Evolutionary conservation across 2,888 invertebrate species (phyloP).

Genomic region (Anticlea derivata): DNA sequence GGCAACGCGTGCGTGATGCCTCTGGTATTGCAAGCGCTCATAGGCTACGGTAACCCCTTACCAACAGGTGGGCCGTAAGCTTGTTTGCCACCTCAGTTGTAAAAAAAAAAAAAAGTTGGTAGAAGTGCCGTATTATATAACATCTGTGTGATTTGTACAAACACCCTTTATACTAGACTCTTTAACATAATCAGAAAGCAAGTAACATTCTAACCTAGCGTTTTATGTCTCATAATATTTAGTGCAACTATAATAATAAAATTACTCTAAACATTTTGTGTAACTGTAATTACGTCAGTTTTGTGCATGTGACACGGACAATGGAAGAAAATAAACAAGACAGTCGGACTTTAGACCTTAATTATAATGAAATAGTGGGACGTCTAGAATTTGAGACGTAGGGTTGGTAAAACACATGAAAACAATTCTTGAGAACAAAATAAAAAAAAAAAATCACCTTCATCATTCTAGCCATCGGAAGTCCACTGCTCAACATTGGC

Average conservation of each 20-base stretch:
- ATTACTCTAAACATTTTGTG: slow-evolving; percentile 16
- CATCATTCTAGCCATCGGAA: too few species aligned
- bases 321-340: slow-evolving; percentile 23
- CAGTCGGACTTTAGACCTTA: slow-evolving; percentile 11
- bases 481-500: too few species aligned
- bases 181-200: slow-evolving; percentile 2
- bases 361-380: slow-evolving; percentile 14
- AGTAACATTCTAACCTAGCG: neutral
- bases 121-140: too few species aligned
- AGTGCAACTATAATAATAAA: slow-evolving; percentile 22
- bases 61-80: too few species aligned
- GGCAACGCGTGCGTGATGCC: too few species aligned
- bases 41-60: too few species aligned
- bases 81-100: too few species aligned
- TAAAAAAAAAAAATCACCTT: too few species aligned
- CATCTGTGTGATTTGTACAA: neutral
- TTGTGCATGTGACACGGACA: slow-evolving; percentile 22
- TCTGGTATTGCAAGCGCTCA: too few species aligned
- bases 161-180: neutral
- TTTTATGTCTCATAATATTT: slow-evolving; percentile 1
- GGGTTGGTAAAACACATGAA: too few species aligned
- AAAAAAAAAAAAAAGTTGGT: too few species aligned
- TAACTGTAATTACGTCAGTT: slow-evolving; percentile 21
- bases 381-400: slow-evolving; percentile 6
- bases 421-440: too few species aligned